A percentile compares a stretch with the other conserved stretches of the same genome.
Conservation (phyloP, 2,113 vertebrate species). For the Semnornis frantzii region DNA sequence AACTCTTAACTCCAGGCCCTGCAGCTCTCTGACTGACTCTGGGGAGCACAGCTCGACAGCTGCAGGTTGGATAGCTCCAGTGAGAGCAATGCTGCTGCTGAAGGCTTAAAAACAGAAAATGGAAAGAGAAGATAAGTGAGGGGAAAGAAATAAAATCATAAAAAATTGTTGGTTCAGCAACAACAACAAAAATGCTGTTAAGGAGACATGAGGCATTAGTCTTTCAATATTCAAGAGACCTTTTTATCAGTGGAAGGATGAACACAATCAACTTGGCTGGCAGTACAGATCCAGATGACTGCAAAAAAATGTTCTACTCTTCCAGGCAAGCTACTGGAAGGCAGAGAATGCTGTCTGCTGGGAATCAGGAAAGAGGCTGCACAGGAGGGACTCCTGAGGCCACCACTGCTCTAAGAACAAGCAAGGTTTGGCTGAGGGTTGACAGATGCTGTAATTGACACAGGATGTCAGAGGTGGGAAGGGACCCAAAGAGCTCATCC, state of each 20-base stretch:
- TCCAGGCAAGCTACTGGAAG: neutral
- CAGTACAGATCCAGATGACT: neutral
- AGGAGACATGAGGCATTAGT: neutral
- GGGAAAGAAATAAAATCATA: too few species aligned
- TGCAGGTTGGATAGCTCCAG: rapidly evolving
- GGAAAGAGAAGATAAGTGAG: neutral
- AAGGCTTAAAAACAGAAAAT: neutral
- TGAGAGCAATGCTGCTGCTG: neutral
- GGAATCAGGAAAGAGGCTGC: neutral
- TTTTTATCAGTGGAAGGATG: neutral
- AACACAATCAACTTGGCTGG: neutral
- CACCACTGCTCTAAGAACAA: neutral
- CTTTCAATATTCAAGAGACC: neutral
- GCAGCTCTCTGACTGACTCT: neutral
- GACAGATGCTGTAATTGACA: neutral
- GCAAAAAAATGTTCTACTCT: neutral
- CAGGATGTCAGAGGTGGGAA: too few species aligned
- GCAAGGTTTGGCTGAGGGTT: neutral
- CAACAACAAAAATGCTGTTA: neutral
- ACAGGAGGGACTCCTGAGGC: neutral
- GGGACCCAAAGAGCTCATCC: too few species aligned
- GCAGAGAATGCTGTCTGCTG: rapidly evolving
- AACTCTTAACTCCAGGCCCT: neutral
- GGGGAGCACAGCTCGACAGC: neutral
- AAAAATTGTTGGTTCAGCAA: neutral